phyloP scores from a whole-genome alignment of 2,113 vertebrate species.

The Osmerus mordax region DNA sequence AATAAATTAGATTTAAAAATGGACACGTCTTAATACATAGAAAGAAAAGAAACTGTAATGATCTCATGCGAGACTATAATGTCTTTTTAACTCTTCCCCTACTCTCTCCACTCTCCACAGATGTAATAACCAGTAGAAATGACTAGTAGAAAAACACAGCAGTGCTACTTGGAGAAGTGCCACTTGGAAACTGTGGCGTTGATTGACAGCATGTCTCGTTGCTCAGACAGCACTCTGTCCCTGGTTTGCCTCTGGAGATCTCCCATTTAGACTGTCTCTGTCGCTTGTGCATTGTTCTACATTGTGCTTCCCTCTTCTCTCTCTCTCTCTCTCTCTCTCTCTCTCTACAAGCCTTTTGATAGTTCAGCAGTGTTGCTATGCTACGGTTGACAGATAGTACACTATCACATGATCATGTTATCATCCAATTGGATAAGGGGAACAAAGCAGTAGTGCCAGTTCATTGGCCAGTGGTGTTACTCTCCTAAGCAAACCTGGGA shows the following conservation, averaged over 20 bases:
- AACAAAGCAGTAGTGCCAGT: too few species aligned
- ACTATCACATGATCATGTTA: not conserved
- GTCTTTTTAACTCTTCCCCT: conserved; percentile 33
- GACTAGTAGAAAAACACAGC: conserved; percentile 61
- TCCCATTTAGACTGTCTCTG: conserved; percentile 29
- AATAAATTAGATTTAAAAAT: conserved; percentile 71
- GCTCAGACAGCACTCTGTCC: conserved; percentile 39
- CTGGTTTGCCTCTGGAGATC: conserved; percentile 42
- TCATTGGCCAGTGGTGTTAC: too few species aligned
- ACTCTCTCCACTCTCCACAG: conserved; percentile 44
- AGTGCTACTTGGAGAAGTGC: conserved; percentile 66
- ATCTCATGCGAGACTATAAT: conserved; percentile 70
- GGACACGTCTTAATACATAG: conserved; percentile 66
- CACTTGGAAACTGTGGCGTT: conserved; percentile 50
- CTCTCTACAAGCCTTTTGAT: not conserved
- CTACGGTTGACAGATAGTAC: not conserved
- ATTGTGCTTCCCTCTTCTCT: conserved; percentile 22
- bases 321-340: conserved; percentile 18
- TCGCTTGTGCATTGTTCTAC: conserved; percentile 30
- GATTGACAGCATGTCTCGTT: conserved; percentile 37
- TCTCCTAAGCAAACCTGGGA: too few species aligned
- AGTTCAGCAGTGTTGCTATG: not conserved
- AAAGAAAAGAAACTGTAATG: conserved; percentile 68
- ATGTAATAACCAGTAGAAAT: conserved; percentile 58
- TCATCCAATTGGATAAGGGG: too few species aligned